Conservation (phyloP, 2,797 vertebrate species). For the Betta splendens region DNA sequence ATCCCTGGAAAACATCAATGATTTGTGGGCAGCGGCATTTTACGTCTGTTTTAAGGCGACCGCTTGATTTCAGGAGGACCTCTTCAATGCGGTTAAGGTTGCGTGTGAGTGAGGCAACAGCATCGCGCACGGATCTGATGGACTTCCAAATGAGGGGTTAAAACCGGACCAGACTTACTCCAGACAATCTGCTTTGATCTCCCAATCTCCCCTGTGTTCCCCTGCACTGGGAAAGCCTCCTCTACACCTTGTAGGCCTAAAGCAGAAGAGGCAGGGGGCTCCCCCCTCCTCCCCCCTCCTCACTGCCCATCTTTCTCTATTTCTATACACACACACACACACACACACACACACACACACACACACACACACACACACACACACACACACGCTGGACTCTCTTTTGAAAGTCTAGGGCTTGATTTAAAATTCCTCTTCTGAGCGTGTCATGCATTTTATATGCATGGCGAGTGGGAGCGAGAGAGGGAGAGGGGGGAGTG, state of each 20-base stretch:
- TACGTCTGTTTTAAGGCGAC: conserved; percentile 37
- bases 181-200: conserved; percentile 79
- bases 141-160: conserved; percentile 75
- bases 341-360: conserved; percentile 38
- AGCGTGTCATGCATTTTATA: conserved; percentile 81
- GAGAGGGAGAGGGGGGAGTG: conserved; percentile 48
- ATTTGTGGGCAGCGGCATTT: conserved; percentile 11
- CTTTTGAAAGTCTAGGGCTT: conserved; percentile 76
- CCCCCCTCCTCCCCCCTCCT: conserved; percentile 22
- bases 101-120: conserved; percentile 49
- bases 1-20: conserved; percentile 33
- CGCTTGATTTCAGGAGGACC: conserved; percentile 54
- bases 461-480: conserved; percentile 69
- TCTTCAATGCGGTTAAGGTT: conserved; percentile 42
- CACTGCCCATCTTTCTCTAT: conserved; percentile 46
- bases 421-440: conserved; percentile 83
- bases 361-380: conserved; percentile 46
- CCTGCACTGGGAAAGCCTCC: conserved; percentile 61
- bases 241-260: conserved; percentile 78
- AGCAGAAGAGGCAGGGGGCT: conserved; percentile 68
- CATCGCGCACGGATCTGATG: conserved; percentile 65
- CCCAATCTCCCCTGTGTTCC: conserved; percentile 72
- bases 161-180: conserved; percentile 67
- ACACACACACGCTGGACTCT: conserved; percentile 72
- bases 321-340: conserved; percentile 35